Evolutionary conservation across 53 echinoderm and acorn worm species (phyloP).

Genomic region (Paelopatides confundens): DNA sequence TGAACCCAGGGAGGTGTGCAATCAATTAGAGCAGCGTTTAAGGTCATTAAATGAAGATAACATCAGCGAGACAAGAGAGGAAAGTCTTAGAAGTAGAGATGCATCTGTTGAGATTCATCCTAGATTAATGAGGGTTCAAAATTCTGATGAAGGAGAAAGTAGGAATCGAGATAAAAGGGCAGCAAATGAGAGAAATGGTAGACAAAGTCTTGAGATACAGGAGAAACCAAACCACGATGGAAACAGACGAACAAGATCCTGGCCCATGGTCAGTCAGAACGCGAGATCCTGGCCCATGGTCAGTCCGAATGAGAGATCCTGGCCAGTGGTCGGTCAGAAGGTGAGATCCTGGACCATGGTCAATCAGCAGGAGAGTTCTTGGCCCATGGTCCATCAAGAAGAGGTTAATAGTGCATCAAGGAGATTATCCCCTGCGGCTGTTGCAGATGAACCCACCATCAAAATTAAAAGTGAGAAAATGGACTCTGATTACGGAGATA

Average conservation of each 20-base stretch:
- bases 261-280: background rate
- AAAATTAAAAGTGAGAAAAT: background rate
- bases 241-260: background rate
- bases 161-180: background rate
- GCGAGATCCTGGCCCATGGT: background rate
- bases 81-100: background rate
- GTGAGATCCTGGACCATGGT: background rate
- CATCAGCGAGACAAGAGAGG: background rate
- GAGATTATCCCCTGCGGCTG: background rate
- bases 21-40: background rate
- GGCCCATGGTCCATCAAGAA: no score
- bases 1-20: background rate
- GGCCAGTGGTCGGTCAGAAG: background rate
- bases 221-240: background rate
- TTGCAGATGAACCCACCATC: background rate
- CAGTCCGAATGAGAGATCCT: background rate
- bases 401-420: background rate
- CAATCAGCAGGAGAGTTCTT: no score
- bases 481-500: background rate
- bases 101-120: background rate
- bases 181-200: background rate
- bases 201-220: background rate
- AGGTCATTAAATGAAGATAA: background rate
- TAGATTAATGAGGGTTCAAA: no score
- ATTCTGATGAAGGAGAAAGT: background rate